Conservation (phyloP, 2,797 vertebrate genomes). For the Trachurus trachurus region DNA sequence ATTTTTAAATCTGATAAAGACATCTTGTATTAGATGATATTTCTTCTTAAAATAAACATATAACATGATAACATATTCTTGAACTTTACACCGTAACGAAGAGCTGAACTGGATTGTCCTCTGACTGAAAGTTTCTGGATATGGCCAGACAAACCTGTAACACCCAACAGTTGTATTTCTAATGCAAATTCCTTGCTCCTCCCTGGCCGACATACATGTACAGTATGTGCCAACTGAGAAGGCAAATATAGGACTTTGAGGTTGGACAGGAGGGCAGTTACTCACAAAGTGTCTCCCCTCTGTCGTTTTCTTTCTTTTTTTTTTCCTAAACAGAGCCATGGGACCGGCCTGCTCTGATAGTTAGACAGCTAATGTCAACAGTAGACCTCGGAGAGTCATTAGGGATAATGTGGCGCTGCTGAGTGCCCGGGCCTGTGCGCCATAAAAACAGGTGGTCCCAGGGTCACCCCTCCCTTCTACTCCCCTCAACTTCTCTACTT, state of each 20-base stretch:
- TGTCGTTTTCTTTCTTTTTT: constrained; percentile 29
- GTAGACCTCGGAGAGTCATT: constrained; percentile 73
- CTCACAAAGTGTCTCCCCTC: constrained; percentile 44
- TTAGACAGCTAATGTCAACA: constrained; percentile 74
- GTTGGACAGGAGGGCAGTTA: constrained; percentile 29
- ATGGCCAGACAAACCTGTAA: neutral
- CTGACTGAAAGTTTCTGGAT: neutral
- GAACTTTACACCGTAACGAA: neutral
- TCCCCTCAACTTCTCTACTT: constrained; percentile 48
- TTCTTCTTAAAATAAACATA: too few relatives aligned
- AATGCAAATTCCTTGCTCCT: neutral
- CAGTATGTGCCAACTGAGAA: neutral
- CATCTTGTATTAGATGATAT: neutral
- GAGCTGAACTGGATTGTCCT: neutral
- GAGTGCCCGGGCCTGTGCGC: constrained; percentile 57
- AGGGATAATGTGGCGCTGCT: constrained; percentile 72
- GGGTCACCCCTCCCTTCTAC: constrained; percentile 62
- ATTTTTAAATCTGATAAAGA: neutral
- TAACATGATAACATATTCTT: neutral
- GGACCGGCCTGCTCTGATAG: constrained; percentile 63
- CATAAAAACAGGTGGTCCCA: constrained; percentile 80
- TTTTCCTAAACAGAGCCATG: constrained; percentile 58
- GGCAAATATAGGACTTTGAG: constrained; percentile 24
- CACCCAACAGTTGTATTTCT: too few relatives aligned
- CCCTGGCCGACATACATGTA: neutral